Percentiles rank a stretch among this genome's conserved stretches.
Evolutionary conservation across 2,888 invertebrate genomes (phyloP).

Genomic region (Stictocephala bisonia): DNA sequence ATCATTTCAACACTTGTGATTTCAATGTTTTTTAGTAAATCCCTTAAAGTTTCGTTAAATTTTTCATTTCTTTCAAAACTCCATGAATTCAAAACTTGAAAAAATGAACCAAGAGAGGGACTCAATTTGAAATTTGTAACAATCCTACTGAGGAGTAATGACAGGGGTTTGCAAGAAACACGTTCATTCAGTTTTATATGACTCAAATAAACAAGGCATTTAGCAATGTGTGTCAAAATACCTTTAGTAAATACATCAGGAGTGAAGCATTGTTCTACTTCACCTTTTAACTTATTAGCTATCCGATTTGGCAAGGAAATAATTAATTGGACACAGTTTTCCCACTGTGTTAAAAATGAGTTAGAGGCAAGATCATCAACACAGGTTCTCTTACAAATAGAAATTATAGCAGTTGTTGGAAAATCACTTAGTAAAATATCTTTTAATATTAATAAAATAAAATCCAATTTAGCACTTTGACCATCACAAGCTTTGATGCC

Average conservation of each 20-base stretch:
- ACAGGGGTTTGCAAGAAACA: constrained; percentile 65
- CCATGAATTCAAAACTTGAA: constrained; percentile 70
- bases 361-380: constrained; percentile 44
- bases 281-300: constrained; percentile 73
- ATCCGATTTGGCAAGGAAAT: constrained; percentile 77
- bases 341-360: constrained; percentile 63
- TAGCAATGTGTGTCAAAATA: constrained; percentile 71
- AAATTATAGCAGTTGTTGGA: constrained; percentile 67
- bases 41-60: constrained; percentile 63
- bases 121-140: constrained; percentile 69
- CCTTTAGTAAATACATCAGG: constrained; percentile 70
- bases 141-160: constrained; percentile 72
- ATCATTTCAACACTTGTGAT: constrained; percentile 71
- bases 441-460: constrained; percentile 66
- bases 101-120: constrained; percentile 67
- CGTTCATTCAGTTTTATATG: constrained; percentile 59
- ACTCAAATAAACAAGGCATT: constrained; percentile 72
- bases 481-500: constrained; percentile 66
- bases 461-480: constrained; percentile 61
- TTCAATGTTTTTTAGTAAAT: constrained; percentile 69
- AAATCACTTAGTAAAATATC: constrained; percentile 70
- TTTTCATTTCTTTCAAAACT: constrained; percentile 60
- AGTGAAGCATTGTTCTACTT: constrained; percentile 71
- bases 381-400: constrained; percentile 44
- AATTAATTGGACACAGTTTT: constrained; percentile 71